A percentile compares a stretch with the other conserved stretches of the same genome.
Evolutionary conservation across 2,888 invertebrate species (phyloP).

Genomic region (Therioaphis trifolii): DNA sequence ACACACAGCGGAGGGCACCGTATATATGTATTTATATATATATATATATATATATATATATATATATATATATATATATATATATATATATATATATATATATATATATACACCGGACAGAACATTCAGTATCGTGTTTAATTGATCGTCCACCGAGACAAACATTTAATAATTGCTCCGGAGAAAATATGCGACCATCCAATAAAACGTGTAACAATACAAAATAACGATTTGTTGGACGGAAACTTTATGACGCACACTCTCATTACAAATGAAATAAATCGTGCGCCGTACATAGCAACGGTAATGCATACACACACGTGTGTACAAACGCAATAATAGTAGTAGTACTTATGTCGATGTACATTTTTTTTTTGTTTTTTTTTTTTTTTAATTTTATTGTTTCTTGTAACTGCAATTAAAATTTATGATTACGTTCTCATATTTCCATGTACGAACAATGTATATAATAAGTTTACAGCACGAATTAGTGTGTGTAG

Average conservation of each 20-base stretch:
- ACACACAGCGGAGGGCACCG: background rate
- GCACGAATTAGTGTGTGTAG: background rate
- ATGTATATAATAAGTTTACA: slow-evolving; percentile 6
- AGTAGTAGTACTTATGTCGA: background rate
- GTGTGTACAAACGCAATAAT: background rate
- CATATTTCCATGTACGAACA: slow-evolving; percentile 2
- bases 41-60: too few relatives aligned
- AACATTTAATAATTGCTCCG: slow-evolving; percentile 41
- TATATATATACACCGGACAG: too few relatives aligned
- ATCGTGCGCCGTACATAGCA: slow-evolving; percentile 16
- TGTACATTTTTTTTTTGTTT: slow-evolving; percentile 4
- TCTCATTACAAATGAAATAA: slow-evolving; percentile 34
- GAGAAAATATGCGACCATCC: background rate
- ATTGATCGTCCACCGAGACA: slow-evolving; percentile 35
- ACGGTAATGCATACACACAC: background rate
- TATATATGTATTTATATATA: too few relatives aligned
- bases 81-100: too few relatives aligned
- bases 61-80: too few relatives aligned
- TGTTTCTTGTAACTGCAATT: slow-evolving; percentile 47
- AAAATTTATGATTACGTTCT: slow-evolving; percentile 36
- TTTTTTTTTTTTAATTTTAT: slow-evolving; percentile 30
- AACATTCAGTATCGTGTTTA: slow-evolving; percentile 22
- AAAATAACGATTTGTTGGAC: slow-evolving; percentile 38
- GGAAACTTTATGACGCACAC: slow-evolving; percentile 18
- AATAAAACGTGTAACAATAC: slow-evolving; percentile 44